A percentile compares a stretch with the other conserved stretches of the same genome.
Evolutionary conservation across 2,888 invertebrate genomes (phyloP).

Genomic region (Loripinus fragilis): DNA sequence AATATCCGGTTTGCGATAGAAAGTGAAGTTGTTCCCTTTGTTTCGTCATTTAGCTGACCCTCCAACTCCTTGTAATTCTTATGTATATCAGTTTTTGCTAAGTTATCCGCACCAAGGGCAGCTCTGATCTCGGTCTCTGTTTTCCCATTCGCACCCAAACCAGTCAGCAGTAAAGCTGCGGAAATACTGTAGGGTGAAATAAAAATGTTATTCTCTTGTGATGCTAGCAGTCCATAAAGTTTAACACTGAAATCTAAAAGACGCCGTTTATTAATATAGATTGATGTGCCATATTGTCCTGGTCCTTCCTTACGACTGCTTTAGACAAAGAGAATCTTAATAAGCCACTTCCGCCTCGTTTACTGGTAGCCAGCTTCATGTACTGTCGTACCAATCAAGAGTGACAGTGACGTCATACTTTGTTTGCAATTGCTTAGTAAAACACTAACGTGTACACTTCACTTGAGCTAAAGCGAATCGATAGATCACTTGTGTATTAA

Average conservation of each 20-base stretch:
- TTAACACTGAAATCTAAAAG: neutral
- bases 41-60: conserved; percentile 23
- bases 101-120: conserved; percentile 37
- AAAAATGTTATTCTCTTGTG: conserved; percentile 44
- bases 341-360: too few species aligned
- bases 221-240: neutral
- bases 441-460: too few species aligned
- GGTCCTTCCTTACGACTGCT: too few species aligned
- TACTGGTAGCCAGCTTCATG: too few species aligned
- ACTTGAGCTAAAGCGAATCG: too few species aligned
- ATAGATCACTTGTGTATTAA: too few species aligned
- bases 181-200: too few species aligned
- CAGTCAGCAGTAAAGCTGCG: conserved; percentile 60
- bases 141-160: conserved; percentile 57
- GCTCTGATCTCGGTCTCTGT: conserved; percentile 49
- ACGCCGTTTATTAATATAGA: neutral
- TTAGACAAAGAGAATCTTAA: too few species aligned
- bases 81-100: conserved; percentile 31
- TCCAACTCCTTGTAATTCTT: conserved; percentile 43
- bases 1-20: conserved; percentile 60
- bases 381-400: too few species aligned
- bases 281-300: too few species aligned
- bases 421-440: too few species aligned
- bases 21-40: conserved; percentile 29
- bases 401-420: too few species aligned